Percentiles rank a stretch among this genome's conserved stretches.
Conservation (phyloP, 92 coral and sea anemone genomes). For the Porites evermanni region DNA sequence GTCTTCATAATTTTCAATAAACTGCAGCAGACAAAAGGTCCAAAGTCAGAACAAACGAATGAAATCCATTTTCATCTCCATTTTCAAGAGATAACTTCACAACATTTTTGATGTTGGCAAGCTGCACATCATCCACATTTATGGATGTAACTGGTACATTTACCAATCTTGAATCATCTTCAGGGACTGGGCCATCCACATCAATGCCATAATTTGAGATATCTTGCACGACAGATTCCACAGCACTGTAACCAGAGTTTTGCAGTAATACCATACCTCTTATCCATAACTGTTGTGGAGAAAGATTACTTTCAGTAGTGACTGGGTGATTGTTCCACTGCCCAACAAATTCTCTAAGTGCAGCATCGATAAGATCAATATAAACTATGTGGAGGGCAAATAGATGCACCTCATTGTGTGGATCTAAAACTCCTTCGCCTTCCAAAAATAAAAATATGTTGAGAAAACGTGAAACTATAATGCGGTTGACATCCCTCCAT, state of each 20-base stretch:
- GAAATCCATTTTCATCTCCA: too few relatives aligned
- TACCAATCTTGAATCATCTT: conserved; percentile 20
- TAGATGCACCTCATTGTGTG: conserved; percentile 54
- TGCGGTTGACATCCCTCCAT: conserved; percentile 72
- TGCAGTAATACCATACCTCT: conserved; percentile 19
- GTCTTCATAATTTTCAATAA: too few relatives aligned
- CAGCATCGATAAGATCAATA: conserved; percentile 43
- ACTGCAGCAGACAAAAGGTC: too few relatives aligned
- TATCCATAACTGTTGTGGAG: conserved; percentile 67
- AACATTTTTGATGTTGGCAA: too few relatives aligned
- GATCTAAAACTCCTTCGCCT: conserved; percentile 19
- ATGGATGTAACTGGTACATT: too few relatives aligned
- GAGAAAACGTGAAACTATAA: conserved; percentile 54
- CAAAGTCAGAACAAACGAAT: too few relatives aligned
- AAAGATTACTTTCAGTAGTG: conserved; percentile 58
- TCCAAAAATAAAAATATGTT: conserved; percentile 68
- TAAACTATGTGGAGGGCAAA: conserved; percentile 57
- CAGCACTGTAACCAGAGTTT: conserved; percentile 12
- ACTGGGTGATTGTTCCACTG: conserved; percentile 74
- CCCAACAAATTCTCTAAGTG: conserved; percentile 44
- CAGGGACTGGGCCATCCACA: conserved; percentile 37
- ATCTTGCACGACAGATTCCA: conserved; percentile 23
- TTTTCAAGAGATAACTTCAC: too few relatives aligned
- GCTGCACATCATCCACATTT: too few relatives aligned
- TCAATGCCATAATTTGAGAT: conserved; percentile 41